Evolutionary conservation across 2,888 invertebrate species (phyloP).

Genomic region (Tenthredo amoena): DNA sequence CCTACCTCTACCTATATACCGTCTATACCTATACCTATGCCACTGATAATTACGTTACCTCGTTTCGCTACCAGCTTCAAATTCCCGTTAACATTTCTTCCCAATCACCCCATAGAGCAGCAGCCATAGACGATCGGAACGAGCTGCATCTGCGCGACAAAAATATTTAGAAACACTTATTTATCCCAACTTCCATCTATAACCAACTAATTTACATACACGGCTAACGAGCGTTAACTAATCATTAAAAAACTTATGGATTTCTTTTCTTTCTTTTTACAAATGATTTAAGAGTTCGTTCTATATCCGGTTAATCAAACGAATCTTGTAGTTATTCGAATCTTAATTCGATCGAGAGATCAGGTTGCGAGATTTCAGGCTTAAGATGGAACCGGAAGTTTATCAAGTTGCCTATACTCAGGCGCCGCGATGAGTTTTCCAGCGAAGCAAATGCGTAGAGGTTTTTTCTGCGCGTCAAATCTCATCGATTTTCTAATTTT

Average conservation of each 20-base stretch:
- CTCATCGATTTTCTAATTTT: neutral
- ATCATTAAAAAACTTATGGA: neutral
- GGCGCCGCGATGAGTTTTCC: neutral
- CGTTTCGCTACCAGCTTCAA: slow-evolving; percentile 18
- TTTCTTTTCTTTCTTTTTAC: neutral
- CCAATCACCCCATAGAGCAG: neutral
- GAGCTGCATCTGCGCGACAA: neutral
- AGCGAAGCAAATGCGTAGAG: neutral
- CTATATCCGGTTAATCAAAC: neutral
- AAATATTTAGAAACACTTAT: neutral
- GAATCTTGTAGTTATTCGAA: neutral
- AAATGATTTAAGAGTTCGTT: neutral
- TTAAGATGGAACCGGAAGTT: neutral
- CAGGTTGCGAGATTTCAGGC: neutral
- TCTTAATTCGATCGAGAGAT: neutral
- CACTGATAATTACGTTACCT: slow-evolving; percentile 17
- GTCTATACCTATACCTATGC: neutral
- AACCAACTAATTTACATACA: neutral
- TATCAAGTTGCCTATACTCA: neutral
- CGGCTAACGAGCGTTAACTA: neutral
- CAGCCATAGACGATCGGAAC: neutral
- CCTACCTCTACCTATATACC: neutral
- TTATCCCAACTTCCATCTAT: neutral
- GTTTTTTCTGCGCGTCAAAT: neutral
- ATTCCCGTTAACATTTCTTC: slow-evolving; percentile 12